Base-by-base conservation (phyloP, 2,113 vertebrate genomes). In the Microtus richardsoni region DNA sequence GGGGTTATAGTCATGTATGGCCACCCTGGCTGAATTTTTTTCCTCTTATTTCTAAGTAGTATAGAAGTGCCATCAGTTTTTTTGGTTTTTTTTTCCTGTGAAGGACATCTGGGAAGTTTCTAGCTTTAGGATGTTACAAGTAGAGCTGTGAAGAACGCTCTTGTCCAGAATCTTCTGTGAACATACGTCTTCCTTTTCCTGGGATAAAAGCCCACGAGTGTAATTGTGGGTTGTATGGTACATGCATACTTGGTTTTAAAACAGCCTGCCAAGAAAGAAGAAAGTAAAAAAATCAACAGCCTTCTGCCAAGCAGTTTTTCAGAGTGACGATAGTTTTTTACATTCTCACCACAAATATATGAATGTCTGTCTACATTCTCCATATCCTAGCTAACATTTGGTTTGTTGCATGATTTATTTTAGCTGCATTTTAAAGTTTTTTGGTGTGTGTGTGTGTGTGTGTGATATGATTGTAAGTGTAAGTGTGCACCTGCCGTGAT, bases 191-290 rank as follows among this genome's bases (percentile, higher is more conserved):
- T 64, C 7, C 13, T 85, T 92, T 74, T 82, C 85, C 70, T 92
- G 80, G 70, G 41, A 64, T 49, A 64, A 85, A 52, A 75, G 70
- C 54, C 70, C 70, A 75, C 22, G 30, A 62, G 52, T 92, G 58
- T 28, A 75, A 39, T 39, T 85, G 33, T 92, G 52, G 33, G 41
- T 64, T 85, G 54, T 75, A 22, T 75, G 80, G 58, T 64, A 62
- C 26, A 41, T 90, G 39, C n/a, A 26, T 41, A 47, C 62, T 94
- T 94, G 70, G 33, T 78, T 94, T 92, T 90, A 77, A 77, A 83
- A 87, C 71, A 92, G 39, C 83, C 33, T 85, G 79, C 60, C 79
- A 68, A 86, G 39, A 74, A 22, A 52, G 22, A 26, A 64, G 10
- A 62, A 60, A 68, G 73, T 58, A 21, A 36, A 75, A 77, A 64